Evolutionary conservation across 2,797 vertebrate genomes (phyloP), one percentile per base, ranked within the genome.

Genomic region (Pipistrellus pipistrellus): DNA sequence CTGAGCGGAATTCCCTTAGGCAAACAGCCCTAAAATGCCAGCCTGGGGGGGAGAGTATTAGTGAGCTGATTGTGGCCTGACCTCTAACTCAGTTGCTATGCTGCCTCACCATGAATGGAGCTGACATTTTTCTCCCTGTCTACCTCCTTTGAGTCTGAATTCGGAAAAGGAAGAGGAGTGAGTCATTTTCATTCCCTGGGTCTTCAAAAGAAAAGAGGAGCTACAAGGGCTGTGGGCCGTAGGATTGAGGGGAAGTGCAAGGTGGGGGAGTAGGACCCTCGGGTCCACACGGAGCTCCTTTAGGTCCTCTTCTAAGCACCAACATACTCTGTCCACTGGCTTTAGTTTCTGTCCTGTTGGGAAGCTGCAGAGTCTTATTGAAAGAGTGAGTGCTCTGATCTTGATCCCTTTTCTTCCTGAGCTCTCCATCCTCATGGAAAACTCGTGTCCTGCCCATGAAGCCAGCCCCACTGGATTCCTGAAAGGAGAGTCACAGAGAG

Each of bases 1-100:
- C 23, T 25, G 23, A 38, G 46, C 2, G 0, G 44, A 44, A 44
- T 68, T 35, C 23, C 41, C 85, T 75, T 32, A 21, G 44, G 78
- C 64, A 80, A 69, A 59, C 4, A 12, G 6, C 48, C 77, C 77
- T 75, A 3, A 44, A 35, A 46, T 27, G n/a, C 82, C 85, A 41
- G 14, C 55, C 20, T 55, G 3, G 2, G 0, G 0, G 23, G 53
- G 35, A 14, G 23, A 14, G 46, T 20, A 8, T 18, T 25, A 18
- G 59, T 35, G 69, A 88, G 3, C 38, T 21, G 82, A 27, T 27
- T 8, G 23, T n/a, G 20, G 77, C 57, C 72, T 17, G 30, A 23
- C 20, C 30, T 66, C n/a, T 13, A 46, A 76, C 44, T 15, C 32
- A n/a, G 35, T 21, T 21, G n/a, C 35, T 46, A 7, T 30, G 59